Percentiles rank a stretch among this genome's conserved stretches.
Conservation (phyloP, 2,797 vertebrate species). For the Phalloptychus januarius region DNA sequence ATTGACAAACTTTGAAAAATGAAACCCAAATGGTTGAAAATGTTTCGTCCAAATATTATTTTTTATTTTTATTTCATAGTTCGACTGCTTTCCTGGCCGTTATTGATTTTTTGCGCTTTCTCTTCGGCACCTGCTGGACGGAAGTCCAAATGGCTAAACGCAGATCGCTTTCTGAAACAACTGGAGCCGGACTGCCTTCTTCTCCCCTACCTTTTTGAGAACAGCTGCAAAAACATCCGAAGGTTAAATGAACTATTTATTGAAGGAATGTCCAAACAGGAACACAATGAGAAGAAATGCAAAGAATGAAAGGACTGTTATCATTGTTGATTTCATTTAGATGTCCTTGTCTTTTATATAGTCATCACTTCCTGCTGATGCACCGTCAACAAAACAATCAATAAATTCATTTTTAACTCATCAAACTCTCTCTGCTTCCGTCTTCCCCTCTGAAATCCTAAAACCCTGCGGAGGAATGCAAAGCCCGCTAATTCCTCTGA, state of each 20-base stretch:
- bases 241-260: background rate
- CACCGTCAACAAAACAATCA: background rate
- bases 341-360: background rate
- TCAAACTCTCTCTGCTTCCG: background rate
- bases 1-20: background rate
- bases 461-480: slow-evolving; percentile 23
- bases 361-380: background rate
- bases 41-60: background rate
- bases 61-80: background rate
- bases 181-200: background rate
- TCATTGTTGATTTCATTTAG: background rate
- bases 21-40: background rate
- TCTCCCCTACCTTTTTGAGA: background rate
- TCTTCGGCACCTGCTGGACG: slow-evolving; percentile 1
- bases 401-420: background rate
- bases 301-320: background rate
- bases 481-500: slow-evolving; percentile 50
- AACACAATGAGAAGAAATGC: background rate
- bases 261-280: background rate
- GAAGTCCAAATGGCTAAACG: background rate
- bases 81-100: background rate
- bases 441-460: slow-evolving; percentile 6
- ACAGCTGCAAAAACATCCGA: background rate
- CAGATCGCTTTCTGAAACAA: background rate
- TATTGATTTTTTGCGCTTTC: background rate